A percentile compares a stretch with the other conserved stretches of the same genome.
phyloP scores from a whole-genome alignment of 2,888 invertebrate species.

The Himalopsyche tibetana region DNA sequence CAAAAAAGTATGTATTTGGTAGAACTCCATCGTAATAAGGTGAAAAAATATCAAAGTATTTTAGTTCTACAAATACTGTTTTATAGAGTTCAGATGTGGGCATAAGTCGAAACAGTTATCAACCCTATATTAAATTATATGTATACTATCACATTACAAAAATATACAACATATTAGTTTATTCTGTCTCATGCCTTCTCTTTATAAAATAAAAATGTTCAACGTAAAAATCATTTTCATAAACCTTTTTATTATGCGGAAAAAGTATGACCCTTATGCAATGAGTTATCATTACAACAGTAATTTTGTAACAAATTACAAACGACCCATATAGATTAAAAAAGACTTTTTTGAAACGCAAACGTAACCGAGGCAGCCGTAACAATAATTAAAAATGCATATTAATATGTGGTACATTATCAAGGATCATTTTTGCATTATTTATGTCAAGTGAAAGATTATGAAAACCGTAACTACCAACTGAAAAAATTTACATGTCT shows the following conservation, averaged over 20 bases:
- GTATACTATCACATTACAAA: too few relatives aligned
- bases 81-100: too few relatives aligned
- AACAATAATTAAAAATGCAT: conserved; percentile 35
- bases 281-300: not conserved
- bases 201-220: too few relatives aligned
- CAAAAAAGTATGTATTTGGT: too few relatives aligned
- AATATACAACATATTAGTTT: too few relatives aligned
- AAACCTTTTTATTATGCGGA: not conserved
- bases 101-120: too few relatives aligned
- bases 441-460: conserved; percentile 58
- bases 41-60: too few relatives aligned
- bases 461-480: conserved; percentile 29
- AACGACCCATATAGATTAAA: conserved; percentile 27
- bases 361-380: not conserved
- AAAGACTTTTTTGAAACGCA: not conserved
- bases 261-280: not conserved
- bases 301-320: conserved; percentile 28
- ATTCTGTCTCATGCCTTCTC: too few relatives aligned
- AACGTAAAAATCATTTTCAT: too few relatives aligned
- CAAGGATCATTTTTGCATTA: conserved; percentile 48
- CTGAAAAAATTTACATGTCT: conserved; percentile 49
- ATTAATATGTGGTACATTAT: conserved; percentile 54
- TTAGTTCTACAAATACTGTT: too few relatives aligned
- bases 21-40: too few relatives aligned
- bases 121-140: too few relatives aligned